Conservation (phyloP, 2,113 vertebrate genomes). For the Actinemys pallida region DNA sequence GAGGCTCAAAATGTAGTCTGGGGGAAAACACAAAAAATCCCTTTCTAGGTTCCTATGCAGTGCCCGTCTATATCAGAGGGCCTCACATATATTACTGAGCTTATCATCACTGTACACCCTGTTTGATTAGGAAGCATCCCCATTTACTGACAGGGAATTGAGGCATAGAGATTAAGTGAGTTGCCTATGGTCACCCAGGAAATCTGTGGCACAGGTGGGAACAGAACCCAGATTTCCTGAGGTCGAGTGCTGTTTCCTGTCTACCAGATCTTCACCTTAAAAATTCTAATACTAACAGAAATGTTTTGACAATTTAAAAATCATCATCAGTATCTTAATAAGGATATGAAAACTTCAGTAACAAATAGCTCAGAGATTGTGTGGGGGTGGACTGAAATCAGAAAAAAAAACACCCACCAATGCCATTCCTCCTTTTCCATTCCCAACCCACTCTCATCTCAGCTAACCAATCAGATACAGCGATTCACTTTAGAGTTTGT, state of each 20-base stretch:
- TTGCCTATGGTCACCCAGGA: not conserved
- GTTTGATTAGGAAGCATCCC: not conserved
- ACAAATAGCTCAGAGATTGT: not conserved
- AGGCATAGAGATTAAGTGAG: rapidly evolving
- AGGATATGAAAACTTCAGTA: not conserved
- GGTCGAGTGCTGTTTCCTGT: not conserved
- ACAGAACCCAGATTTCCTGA: rapidly evolving
- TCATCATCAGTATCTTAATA: rapidly evolving
- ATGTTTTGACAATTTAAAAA: not conserved
- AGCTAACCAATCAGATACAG: rapidly evolving
- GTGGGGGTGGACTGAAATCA: not conserved
- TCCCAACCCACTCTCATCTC: not conserved
- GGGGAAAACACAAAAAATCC: not conserved
- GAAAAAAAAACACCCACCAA: not conserved
- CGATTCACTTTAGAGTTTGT: not conserved
- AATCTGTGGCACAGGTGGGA: not conserved
- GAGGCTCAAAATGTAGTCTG: rapidly evolving
- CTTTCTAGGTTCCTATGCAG: not conserved
- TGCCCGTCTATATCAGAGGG: not conserved
- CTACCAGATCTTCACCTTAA: rapidly evolving
- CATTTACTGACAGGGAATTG: not conserved
- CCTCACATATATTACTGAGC: not conserved
- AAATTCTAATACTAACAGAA: not conserved
- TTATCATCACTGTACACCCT: not conserved
- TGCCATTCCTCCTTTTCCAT: not conserved